Evolutionary conservation across 2,888 invertebrate genomes (phyloP).

Genomic region (Leptinotarsa haldemani): DNA sequence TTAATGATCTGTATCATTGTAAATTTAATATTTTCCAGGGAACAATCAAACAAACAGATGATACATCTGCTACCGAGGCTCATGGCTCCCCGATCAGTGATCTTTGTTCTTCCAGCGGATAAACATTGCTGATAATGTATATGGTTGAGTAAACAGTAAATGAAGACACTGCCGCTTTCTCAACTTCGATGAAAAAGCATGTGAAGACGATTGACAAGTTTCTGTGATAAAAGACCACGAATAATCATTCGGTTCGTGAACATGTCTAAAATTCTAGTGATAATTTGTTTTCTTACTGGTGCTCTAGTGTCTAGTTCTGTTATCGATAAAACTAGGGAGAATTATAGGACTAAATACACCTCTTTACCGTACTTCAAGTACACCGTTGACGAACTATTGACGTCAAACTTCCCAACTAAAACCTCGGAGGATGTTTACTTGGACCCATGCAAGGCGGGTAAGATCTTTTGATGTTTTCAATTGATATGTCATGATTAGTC

Average conservation of each 20-base stretch:
- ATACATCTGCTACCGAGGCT: slow-evolving; percentile 49
- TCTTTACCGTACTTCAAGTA: slow-evolving; percentile 56
- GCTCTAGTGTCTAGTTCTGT: slow-evolving; percentile 40
- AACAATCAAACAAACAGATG: slow-evolving; percentile 34
- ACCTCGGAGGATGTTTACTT: slow-evolving; percentile 81
- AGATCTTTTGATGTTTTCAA: slow-evolving; percentile 49
- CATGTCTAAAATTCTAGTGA: slow-evolving; percentile 39
- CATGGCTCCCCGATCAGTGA: slow-evolving; percentile 50
- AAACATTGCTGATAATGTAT: slow-evolving; percentile 51
- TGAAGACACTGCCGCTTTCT: slow-evolving; percentile 27
- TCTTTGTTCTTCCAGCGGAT: slow-evolving; percentile 50
- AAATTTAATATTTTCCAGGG: slow-evolving; percentile 37
- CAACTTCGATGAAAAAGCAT: slow-evolving; percentile 30
- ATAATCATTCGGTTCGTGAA: slow-evolving; percentile 34
- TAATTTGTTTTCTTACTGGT: slow-evolving; percentile 35
- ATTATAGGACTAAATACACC: slow-evolving; percentile 4
- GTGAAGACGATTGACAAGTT: slow-evolving; percentile 25
- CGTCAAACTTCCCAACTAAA: slow-evolving; percentile 74
- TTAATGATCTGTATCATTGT: slow-evolving; percentile 42
- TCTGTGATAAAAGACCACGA: slow-evolving; percentile 40
- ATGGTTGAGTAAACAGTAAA: slow-evolving; percentile 44
- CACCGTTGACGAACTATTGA: slow-evolving; percentile 77
- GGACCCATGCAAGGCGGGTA: slow-evolving; percentile 90
- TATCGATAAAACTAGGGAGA: slow-evolving; percentile 35
- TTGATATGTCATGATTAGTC: no score